Evolutionary conservation across 2,888 invertebrate genomes (phyloP), one percentile per base, ranked within the genome.

Genomic region (Ferrisia virgata): DNA sequence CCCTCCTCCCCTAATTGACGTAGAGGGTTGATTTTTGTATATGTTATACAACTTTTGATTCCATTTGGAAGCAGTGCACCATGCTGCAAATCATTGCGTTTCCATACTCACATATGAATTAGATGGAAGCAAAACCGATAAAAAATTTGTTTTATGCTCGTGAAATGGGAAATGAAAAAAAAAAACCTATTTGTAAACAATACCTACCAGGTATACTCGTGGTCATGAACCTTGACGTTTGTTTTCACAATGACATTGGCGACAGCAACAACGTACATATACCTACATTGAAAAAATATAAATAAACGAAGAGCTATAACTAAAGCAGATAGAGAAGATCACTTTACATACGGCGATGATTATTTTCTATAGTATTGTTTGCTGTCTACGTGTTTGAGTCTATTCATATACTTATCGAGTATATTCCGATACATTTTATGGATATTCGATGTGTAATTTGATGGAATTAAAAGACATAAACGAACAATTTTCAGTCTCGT

Each of bases 151-250:
- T n/a, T n/a, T n/a, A n/a, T n/a, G n/a, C n/a, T n/a, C n/a, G n/a
- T n/a, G n/a, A n/a, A n/a, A n/a, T n/a, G n/a, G n/a, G n/a, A n/a
- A n/a, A n/a, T 39, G 39, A 39, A 39, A 8, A 39, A 8, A 39
- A 39, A 39, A 11, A 5, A 5, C 39, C 39, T 5, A n/a, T n/a
- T n/a, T 39, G 39, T 39, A 28, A 64, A 28, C 11, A 25, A 25
- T n/a, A 25, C 25, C 40, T 3, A 72, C 1, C 72, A n/a, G 33
- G 33, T 15, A 36, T 79, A 25, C 43, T 79, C 31, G 47, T 79
- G 79, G 79, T 79, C 79, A 79, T 79, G 31, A 79, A 40, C 79
- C 79, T 79, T 79, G 79, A 79, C 79, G 79, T 79, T 79, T 79
- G 53, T 79, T 79, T 43, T 28, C 53, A 53, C 79, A 53, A 43